Percentiles rank a stretch among this genome's conserved stretches.
These are phyloP conservation scores for Tragelaphus strepsiceros DNA, from an alignment of 2,113 vertebrate species.

Conservation along the genomic window DNA sequence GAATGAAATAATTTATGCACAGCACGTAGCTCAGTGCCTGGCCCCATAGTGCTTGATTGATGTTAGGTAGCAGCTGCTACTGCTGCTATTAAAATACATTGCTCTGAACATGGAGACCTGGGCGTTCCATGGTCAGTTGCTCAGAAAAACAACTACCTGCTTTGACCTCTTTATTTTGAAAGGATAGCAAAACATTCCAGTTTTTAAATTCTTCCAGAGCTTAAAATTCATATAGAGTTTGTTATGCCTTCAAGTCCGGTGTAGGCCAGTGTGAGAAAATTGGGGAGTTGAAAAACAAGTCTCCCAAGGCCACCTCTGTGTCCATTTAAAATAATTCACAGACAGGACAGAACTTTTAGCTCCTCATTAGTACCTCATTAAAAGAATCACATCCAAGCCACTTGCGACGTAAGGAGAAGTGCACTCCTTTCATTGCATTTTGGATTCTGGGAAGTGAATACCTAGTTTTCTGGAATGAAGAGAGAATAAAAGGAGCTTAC, in stretches of 20 bases:
- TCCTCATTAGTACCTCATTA: not conserved
- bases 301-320: not conserved
- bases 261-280: not conserved
- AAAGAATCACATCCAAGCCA: not conserved
- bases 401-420: not conserved
- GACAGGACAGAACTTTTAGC: not conserved
- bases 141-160: not conserved
- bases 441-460: not conserved
- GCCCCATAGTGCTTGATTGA: not conserved
- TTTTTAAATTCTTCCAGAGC: constrained; percentile 22
- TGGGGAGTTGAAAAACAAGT: not conserved
- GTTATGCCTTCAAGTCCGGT: not conserved
- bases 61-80: not conserved
- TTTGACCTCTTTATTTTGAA: constrained; percentile 21
- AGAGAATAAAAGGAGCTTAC: not conserved
- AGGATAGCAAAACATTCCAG: not conserved
- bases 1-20: not conserved
- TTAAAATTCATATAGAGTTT: constrained; percentile 14
- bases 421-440: not conserved
- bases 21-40: not conserved
- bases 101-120: not conserved
- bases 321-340: not conserved
- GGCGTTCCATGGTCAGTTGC: not conserved
- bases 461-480: not conserved
- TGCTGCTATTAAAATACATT: not conserved